Evolutionary conservation across 2,888 invertebrate species (phyloP).

Genomic region (Mactromeris polynyma): DNA sequence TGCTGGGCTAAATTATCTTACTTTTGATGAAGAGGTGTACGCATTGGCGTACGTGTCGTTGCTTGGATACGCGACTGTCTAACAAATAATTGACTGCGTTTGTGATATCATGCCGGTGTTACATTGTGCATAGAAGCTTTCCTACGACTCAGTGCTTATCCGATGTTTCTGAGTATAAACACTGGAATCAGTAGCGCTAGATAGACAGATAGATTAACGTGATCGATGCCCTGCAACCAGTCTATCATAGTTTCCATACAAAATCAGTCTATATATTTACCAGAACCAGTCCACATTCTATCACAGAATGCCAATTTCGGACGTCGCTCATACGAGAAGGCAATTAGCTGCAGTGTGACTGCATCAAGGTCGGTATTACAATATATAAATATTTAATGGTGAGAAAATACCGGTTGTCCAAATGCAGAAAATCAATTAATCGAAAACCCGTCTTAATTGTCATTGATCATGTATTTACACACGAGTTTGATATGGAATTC

Average conservation of each 20-base stretch:
- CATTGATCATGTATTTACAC: background rate
- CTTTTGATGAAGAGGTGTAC: too few relatives aligned
- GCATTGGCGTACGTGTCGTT: too few relatives aligned
- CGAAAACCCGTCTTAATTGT: background rate
- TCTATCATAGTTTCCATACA: too few relatives aligned
- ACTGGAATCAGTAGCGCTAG: too few relatives aligned
- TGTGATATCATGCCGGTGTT: background rate
- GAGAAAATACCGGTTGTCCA: background rate
- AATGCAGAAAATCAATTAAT: constrained; percentile 9
- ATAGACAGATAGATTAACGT: too few relatives aligned
- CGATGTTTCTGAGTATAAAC: too few relatives aligned
- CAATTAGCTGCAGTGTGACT: background rate
- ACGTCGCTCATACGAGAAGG: background rate
- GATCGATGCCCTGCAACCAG: too few relatives aligned
- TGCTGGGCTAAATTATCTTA: too few relatives aligned
- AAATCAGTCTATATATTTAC: background rate
- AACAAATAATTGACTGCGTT: background rate
- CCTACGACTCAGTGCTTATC: too few relatives aligned
- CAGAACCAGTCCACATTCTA: background rate
- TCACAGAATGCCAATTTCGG: background rate
- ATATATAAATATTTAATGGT: background rate
- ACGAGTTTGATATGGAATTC: background rate
- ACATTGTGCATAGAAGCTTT: background rate
- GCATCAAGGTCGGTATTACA: background rate
- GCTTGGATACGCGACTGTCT: too few relatives aligned